These are phyloP conservation scores for Ichneumon xanthorius DNA, from an alignment of 2,888 invertebrate genomes.

Conservation along the genomic window DNA sequence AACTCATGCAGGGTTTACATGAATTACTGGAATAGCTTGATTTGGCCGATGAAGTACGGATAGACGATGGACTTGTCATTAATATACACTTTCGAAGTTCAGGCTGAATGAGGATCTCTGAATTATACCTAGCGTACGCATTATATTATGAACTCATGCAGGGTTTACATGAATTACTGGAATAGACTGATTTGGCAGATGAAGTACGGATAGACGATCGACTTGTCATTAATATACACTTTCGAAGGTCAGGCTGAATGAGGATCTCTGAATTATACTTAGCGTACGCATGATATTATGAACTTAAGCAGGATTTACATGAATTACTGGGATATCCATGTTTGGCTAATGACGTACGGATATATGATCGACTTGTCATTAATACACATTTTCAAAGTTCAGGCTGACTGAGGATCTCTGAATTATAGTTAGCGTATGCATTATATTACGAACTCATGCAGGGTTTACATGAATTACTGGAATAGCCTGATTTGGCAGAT, in stretches of 20 bases:
- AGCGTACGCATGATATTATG: too few relatives aligned
- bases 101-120: conserved; percentile 68
- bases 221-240: too few relatives aligned
- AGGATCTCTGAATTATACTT: too few relatives aligned
- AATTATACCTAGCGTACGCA: conserved; percentile 4
- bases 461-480: neutral
- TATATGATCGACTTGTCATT: neutral
- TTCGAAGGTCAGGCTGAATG: too few relatives aligned
- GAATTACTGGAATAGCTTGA: neutral
- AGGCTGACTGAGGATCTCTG: conserved; percentile 68
- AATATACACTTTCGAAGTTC: too few relatives aligned
- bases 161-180: neutral
- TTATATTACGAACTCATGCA: neutral
- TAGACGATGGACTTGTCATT: neutral
- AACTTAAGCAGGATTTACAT: neutral
- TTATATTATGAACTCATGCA: neutral
- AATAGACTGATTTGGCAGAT: neutral
- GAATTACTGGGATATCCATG: neutral
- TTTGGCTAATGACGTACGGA: neutral
- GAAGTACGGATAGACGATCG: neutral
- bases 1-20: neutral
- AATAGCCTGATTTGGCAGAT: neutral
- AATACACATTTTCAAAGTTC: too few relatives aligned
- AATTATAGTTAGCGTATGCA: neutral
- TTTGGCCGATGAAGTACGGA: neutral